A percentile compares a stretch with the other conserved stretches of the same genome.
phyloP scores from a whole-genome alignment of 1,140 invertebrate genomes.

The Cylas formicarius region DNA sequence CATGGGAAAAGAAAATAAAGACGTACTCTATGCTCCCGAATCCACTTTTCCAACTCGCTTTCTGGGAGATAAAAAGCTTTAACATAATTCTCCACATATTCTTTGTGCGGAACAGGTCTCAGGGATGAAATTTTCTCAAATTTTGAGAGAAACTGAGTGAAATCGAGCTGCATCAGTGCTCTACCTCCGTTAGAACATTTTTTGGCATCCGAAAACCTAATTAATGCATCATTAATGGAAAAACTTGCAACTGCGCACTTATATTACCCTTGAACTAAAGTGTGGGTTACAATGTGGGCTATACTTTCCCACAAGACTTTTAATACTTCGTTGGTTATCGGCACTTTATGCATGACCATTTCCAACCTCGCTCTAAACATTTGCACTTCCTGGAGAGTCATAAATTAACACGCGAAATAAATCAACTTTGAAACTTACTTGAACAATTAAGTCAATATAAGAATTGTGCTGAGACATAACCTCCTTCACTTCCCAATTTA shows the following conservation, averaged over 20 bases:
- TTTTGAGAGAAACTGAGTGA: constrained; percentile 88
- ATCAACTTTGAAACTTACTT: too few relatives aligned
- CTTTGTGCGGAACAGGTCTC: constrained; percentile 78
- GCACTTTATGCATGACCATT: constrained; percentile 57
- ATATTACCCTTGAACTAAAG: constrained; percentile 84
- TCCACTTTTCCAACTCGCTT: constrained; percentile 79
- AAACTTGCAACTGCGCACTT: neutral
- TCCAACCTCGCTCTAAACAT: constrained; percentile 69
- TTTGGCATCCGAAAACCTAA: constrained; percentile 76
- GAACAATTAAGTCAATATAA: constrained; percentile 71
- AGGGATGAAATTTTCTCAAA: constrained; percentile 77
- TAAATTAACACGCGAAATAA: too few relatives aligned
- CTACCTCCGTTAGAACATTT: constrained; percentile 95
- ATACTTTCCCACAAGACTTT: constrained; percentile 80
- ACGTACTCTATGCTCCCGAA: constrained; percentile 69
- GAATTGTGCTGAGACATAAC: constrained; percentile 91
- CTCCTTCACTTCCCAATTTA: constrained; percentile 93
- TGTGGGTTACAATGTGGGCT: constrained; percentile 72
- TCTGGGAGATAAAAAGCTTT: constrained; percentile 95
- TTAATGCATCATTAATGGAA: constrained; percentile 25
- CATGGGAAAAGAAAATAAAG: constrained; percentile 8
- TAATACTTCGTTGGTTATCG: constrained; percentile 62
- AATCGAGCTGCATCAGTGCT: constrained; percentile 96
- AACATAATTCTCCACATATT: constrained; percentile 90
- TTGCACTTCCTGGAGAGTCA: constrained; percentile 63